Evolutionary conservation across 1,140 invertebrate genomes (phyloP).

Genomic region (Acyrthosiphon pisum): DNA sequence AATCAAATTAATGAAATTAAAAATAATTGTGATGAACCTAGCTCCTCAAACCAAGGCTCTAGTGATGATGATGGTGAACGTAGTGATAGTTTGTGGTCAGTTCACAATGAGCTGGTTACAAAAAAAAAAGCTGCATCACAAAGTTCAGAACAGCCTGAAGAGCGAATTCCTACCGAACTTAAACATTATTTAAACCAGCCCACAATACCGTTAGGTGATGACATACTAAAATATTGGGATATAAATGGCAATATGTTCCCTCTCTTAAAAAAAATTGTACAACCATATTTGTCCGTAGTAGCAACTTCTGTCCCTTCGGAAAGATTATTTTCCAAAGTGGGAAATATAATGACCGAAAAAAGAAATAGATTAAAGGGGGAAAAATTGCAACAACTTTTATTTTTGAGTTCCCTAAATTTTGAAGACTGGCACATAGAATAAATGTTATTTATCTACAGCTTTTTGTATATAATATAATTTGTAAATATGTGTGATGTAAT

Average conservation of each 20-base stretch:
- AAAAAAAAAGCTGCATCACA: not conserved
- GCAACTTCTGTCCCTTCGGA: not conserved
- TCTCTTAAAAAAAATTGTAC: not conserved
- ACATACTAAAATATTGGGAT: not conserved
- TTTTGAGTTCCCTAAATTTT: not conserved
- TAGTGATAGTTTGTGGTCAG: not conserved
- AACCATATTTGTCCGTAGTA: not conserved
- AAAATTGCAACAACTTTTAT: not conserved
- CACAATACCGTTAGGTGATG: not conserved
- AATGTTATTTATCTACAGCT: too few species aligned
- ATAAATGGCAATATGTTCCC: not conserved
- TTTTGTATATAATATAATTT: too few species aligned
- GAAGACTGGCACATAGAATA: not conserved
- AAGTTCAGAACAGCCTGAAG: not conserved
- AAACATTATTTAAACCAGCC: slow-evolving; percentile 24
- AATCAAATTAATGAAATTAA: not conserved
- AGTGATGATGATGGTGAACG: not conserved
- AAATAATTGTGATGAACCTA: not conserved
- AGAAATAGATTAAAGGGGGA: not conserved
- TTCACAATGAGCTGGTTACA: not conserved
- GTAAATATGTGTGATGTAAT: too few species aligned
- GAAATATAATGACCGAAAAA: not conserved
- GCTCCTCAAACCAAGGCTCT: not conserved
- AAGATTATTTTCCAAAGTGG: not conserved
- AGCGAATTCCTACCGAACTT: not conserved